Base-by-base conservation (phyloP, 2,113 vertebrate species). In the Trematomus loennbergii region DNA sequence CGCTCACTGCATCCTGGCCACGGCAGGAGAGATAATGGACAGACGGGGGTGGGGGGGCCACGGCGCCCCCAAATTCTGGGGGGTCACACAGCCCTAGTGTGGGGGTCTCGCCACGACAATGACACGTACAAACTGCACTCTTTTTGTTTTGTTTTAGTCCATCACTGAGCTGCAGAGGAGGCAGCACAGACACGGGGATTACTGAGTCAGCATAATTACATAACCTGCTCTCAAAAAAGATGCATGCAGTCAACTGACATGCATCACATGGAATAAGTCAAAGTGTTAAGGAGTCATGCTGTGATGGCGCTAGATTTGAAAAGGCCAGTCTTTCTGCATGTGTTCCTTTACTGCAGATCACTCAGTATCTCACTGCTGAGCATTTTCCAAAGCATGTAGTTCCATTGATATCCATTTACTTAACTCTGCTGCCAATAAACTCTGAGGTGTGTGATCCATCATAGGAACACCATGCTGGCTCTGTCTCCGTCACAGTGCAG, bases 1-100 rank as follows among this genome's bases (percentile, higher is more conserved):
- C 3, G 96, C 96, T n/a, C 96, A 98, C 90, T 98, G 97, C 68
- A 95, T 97, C 73, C 93, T 97, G 66, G 97, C 76, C 97, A 98
- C 73, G 95, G 95, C 90, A 84, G 94, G 58, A 92, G 94, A 87
- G 92, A 86, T 52, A 93, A 94, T 16, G 95, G 93, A 93, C 95
- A 95, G 62, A 95, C 90, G 58, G 95, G 89, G 87, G 93, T 0
- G 94, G 92, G 11, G n/a, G 93, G 45, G 79, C 76, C 70, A 91
- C 92, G 59, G 88, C 61, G 65, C 94, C 94, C 68, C 86, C 90
- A 20, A 92, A 89, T 71, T 92, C 94, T 50, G 94, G 93, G 83
- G 94, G 92, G 63, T 78, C 89, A 11, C 90, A 92, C 70, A 20
- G 77, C 70, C 92, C 80, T 93, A 85, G 88, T 68, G 22, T 62